Conservation (phyloP, 2,797 vertebrate genomes). For the Rhinophrynus dorsalis region DNA sequence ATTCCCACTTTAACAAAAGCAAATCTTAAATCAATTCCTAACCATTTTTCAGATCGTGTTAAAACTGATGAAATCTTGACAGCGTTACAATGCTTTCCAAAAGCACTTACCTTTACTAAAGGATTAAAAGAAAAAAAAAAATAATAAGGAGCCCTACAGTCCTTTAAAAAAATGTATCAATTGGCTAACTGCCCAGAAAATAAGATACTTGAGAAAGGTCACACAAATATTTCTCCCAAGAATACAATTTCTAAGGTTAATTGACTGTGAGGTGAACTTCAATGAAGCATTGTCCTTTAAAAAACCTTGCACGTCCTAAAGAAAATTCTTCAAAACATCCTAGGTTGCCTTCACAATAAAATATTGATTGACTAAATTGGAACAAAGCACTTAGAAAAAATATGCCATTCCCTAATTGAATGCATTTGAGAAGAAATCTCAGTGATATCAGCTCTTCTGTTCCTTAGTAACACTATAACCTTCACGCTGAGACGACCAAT, state of each 20-base stretch:
- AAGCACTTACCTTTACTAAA: slow-evolving; percentile 17
- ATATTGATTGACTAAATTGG: slow-evolving; percentile 36
- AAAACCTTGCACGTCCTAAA: slow-evolving; percentile 39
- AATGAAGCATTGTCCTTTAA: slow-evolving; percentile 43
- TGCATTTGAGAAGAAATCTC: slow-evolving; percentile 28
- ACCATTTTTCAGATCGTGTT: slow-evolving; percentile 12
- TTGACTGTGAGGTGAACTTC: slow-evolving; percentile 59
- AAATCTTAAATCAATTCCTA: slow-evolving; percentile 26
- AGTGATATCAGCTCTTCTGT: slow-evolving; percentile 17
- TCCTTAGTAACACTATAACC: slow-evolving; percentile 7
- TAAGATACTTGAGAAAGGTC: slow-evolving; percentile 62
- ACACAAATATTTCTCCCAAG: slow-evolving; percentile 35
- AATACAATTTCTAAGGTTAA: slow-evolving; percentile 59
- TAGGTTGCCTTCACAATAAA: slow-evolving; percentile 40
- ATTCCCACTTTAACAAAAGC: slow-evolving; percentile 21
- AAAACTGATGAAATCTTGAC: slow-evolving; percentile 11
- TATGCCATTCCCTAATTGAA: slow-evolving; percentile 34
- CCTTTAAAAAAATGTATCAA: slow-evolving; percentile 51
- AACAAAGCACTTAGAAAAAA: slow-evolving; percentile 39
- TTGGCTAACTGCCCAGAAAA: slow-evolving; percentile 67
- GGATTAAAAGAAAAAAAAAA: slow-evolving; percentile 48
- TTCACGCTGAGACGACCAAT: background rate
- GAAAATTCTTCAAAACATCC: slow-evolving; percentile 39
- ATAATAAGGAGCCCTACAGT: slow-evolving; percentile 50
- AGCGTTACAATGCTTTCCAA: slow-evolving; percentile 8